A percentile compares a stretch with the other conserved stretches of the same genome.
Conservation (phyloP, 2,888 invertebrate genomes). For the Melanostoma mellinum region DNA sequence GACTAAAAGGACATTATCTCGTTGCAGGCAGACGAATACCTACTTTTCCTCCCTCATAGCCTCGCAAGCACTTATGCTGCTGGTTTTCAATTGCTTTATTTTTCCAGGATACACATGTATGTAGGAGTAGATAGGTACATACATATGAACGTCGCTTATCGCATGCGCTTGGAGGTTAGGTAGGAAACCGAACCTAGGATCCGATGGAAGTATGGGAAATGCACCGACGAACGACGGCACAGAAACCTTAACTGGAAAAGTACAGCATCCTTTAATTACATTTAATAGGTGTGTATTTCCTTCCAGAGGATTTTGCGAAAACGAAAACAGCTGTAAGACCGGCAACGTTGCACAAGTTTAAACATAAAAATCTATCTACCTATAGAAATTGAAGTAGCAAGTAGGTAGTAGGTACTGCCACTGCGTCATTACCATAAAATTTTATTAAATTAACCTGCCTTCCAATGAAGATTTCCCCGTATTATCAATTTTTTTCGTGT, state of each 20-base stretch:
- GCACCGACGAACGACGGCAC: neutral
- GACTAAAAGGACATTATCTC: conserved; percentile 33
- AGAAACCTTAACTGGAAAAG: neutral
- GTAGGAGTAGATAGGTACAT: neutral
- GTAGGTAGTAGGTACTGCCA: neutral
- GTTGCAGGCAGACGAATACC: conserved; percentile 25
- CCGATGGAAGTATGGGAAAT: conserved; percentile 16
- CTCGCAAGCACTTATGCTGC: neutral
- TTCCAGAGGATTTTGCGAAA: neutral
- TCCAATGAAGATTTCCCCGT: neutral
- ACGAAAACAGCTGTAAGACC: neutral
- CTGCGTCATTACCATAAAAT: neutral
- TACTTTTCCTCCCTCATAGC: neutral
- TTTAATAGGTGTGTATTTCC: neutral
- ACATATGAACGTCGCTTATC: neutral
- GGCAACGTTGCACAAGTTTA: neutral
- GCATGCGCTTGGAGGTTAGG: neutral
- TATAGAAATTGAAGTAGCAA: neutral
- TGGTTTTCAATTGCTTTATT: neutral
- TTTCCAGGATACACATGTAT: conserved; percentile 1
- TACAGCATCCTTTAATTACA: no score
- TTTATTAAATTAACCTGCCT: neutral
- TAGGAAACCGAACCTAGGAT: neutral
- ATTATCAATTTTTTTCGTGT: no score
- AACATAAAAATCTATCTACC: no score